phyloP scores from a whole-genome alignment of 2,888 invertebrate genomes.

The Trisateles emortualis region DNA sequence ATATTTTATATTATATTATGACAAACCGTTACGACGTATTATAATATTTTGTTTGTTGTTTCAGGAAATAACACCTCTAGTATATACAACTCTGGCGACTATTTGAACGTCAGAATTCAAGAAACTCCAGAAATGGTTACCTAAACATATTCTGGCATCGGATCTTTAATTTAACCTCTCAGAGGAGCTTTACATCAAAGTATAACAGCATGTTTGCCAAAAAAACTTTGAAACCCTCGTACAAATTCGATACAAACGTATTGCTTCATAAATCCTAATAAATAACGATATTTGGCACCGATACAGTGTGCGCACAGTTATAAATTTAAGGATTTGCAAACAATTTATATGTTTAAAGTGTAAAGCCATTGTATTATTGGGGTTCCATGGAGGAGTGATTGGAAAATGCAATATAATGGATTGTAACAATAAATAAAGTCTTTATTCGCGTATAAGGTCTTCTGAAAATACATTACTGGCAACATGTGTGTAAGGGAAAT shows the following conservation, averaged over 20 bases:
- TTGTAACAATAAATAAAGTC: slow-evolving; percentile 10
- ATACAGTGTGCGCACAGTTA: slow-evolving; percentile 40
- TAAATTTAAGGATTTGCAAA: slow-evolving; percentile 52
- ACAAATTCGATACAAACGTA: slow-evolving; percentile 46
- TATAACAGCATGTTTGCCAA: slow-evolving; percentile 36
- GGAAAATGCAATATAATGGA: slow-evolving; percentile 10
- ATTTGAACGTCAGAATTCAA: not conserved
- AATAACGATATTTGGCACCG: slow-evolving; percentile 54
- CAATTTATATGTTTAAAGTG: slow-evolving; percentile 47
- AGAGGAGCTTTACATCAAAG: slow-evolving; percentile 30
- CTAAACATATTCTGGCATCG: slow-evolving; percentile 31
- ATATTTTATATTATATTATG: too few relatives aligned
- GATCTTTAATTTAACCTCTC: slow-evolving; percentile 36
- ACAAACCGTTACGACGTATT: too few relatives aligned
- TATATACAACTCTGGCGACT: not conserved
- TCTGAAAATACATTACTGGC: too few relatives aligned
- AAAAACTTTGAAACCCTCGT: slow-evolving; percentile 37
- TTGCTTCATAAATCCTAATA: slow-evolving; percentile 51
- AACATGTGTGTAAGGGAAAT: too few relatives aligned
- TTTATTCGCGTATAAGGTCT: too few relatives aligned
- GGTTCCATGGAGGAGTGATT: slow-evolving; percentile 25
- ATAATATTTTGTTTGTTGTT: too few relatives aligned
- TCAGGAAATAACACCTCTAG: not conserved
- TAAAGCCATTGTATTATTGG: slow-evolving; percentile 30
- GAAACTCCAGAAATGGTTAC: slow-evolving; percentile 18